Evolutionary conservation across 2,888 invertebrate genomes (phyloP).

Genomic region (Sinodicranocentrus sp.): DNA sequence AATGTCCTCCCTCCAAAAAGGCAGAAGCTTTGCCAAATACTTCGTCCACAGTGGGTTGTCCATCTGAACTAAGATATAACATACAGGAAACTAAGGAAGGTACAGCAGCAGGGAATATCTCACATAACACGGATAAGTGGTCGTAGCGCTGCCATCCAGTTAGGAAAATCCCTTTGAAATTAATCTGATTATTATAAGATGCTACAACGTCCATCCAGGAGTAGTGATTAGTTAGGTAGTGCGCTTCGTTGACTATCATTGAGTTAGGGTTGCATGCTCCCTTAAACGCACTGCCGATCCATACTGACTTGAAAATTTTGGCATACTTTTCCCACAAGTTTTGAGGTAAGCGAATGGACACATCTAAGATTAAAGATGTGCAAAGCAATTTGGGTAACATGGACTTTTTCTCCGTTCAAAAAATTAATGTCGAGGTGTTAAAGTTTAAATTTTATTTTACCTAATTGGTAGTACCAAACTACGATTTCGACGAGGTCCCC

Average conservation of each 20-base stretch:
- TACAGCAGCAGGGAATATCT: constrained; percentile 83
- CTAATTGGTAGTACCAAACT: constrained; percentile 84
- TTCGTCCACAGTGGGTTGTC: constrained; percentile 61
- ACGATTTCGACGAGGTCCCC: constrained; percentile 83
- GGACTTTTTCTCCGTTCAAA: no score
- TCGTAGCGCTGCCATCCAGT: constrained; percentile 85
- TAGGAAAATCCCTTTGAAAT: constrained; percentile 83
- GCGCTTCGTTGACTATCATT: constrained; percentile 80
- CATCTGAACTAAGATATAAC: constrained; percentile 78
- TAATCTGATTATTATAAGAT: constrained; percentile 29
- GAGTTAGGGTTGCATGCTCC: constrained; percentile 81
- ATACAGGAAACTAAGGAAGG: constrained; percentile 84
- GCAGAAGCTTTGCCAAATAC: constrained; percentile 66
- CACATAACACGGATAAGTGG: constrained; percentile 84
- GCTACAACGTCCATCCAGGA: constrained; percentile 84
- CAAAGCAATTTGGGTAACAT: no score
- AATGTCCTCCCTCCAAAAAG: constrained; percentile 78
- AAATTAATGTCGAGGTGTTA: no score
- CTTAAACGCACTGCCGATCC: constrained; percentile 92
- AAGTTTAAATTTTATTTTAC: no score
- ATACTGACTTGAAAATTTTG: constrained; percentile 84
- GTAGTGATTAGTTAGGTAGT: constrained; percentile 86
- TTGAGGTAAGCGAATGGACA: no score
- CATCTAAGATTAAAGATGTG: no score
- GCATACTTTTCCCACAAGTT: constrained; percentile 82